Percentiles rank a stretch among this genome's conserved stretches.
Conservation (phyloP, 30 jellyfish, hydroid and myxozoan genomes). For the Aurelia coerulea region DNA sequence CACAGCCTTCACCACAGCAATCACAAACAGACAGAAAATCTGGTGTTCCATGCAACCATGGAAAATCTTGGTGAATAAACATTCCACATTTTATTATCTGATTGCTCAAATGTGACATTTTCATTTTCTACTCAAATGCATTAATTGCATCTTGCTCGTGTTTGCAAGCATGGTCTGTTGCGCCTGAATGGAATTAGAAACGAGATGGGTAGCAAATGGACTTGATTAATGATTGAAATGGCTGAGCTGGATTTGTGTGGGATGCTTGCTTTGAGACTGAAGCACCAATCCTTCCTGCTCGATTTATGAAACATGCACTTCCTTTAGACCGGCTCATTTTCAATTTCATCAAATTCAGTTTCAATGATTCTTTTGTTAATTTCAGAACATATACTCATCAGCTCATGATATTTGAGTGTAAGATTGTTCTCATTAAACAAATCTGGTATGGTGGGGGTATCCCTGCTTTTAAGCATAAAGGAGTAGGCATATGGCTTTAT, state of each 20-base stretch:
- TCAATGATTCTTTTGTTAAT: slow-evolving; percentile 32
- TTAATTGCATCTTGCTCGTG: slow-evolving; percentile 54
- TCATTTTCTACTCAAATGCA: slow-evolving; percentile 37
- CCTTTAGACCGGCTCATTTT: slow-evolving; percentile 56
- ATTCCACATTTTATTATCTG: not conserved
- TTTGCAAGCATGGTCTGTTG: slow-evolving; percentile 65
- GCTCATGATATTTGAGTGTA: slow-evolving; percentile 34
- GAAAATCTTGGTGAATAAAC: not conserved
- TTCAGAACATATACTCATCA: slow-evolving; percentile 26
- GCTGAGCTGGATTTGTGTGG: slow-evolving; percentile 70
- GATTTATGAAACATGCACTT: slow-evolving; percentile 26
- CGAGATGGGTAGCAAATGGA: slow-evolving; percentile 48
- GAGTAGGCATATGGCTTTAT: slow-evolving; percentile 45
- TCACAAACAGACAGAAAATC: slow-evolving; percentile 37
- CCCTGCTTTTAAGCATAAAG: slow-evolving; percentile 40
- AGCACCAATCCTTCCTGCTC: slow-evolving; percentile 67
- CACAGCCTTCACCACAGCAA: slow-evolving; percentile 41
- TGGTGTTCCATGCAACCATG: slow-evolving; percentile 20
- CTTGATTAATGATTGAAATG: slow-evolving; percentile 44
- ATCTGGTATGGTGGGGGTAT: slow-evolving; percentile 31
- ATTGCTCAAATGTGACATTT: slow-evolving; percentile 14
- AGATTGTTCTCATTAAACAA: slow-evolving; percentile 22
- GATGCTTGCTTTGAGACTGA: slow-evolving; percentile 44
- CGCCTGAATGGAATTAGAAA: slow-evolving; percentile 52
- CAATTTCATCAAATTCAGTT: slow-evolving; percentile 28